phyloP scores from a whole-genome alignment of 1,140 invertebrate species.

The Zaprionus inermis region DNA sequence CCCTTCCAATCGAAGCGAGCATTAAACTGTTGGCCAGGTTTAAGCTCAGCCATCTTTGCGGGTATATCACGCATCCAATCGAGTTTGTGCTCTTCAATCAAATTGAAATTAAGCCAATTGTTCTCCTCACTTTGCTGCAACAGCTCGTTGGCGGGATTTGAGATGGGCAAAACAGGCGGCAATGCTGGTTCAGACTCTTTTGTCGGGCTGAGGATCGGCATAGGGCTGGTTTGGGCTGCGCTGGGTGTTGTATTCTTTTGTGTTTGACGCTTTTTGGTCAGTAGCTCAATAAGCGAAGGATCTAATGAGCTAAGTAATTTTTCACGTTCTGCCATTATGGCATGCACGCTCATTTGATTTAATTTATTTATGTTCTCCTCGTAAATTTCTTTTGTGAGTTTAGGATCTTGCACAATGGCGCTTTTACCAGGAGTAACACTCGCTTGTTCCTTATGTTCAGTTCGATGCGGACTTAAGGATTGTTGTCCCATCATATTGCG shows the following conservation, averaged over 20 bases:
- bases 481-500: conserved; percentile 29
- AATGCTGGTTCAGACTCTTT: conserved; percentile 4
- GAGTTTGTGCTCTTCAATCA: conserved; percentile 92
- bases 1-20: conserved; percentile 90
- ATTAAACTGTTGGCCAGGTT: conserved; percentile 87
- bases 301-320: conserved; percentile 87
- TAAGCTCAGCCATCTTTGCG: conserved; percentile 82
- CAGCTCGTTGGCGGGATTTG: conserved; percentile 85
- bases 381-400: conserved; percentile 88
- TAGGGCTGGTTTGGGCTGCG: neutral
- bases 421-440: conserved; percentile 72
- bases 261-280: conserved; percentile 86
- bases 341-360: conserved; percentile 88
- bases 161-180: conserved; percentile 49
- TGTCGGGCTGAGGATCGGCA: neutral
- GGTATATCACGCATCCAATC: conserved; percentile 92
- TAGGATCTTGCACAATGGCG: conserved; percentile 85
- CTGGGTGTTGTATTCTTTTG: neutral
- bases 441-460: conserved; percentile 33
- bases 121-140: conserved; percentile 87
- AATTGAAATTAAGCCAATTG: conserved; percentile 93
- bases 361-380: conserved; percentile 89
- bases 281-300: conserved; percentile 84
- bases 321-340: conserved; percentile 90
- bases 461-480: neutral